Evolutionary conservation across 1,140 invertebrate species (phyloP), one percentile per base, ranked within the genome.

Genomic region (Drosophila subobscura): DNA sequence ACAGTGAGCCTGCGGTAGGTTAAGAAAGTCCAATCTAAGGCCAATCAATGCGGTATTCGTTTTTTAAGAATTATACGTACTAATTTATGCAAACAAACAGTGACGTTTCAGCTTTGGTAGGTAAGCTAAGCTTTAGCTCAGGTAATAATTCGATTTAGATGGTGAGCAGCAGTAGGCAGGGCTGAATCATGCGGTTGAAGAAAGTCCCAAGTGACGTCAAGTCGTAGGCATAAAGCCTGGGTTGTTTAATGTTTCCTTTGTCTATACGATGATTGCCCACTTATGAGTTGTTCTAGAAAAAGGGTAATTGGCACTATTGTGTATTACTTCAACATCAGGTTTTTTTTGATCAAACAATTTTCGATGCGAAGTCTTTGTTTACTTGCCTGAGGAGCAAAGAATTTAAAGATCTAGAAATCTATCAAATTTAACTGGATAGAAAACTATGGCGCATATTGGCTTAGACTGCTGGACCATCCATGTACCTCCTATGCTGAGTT

Each of bases 271-370:
- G 51, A 67, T 76, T 67, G 55, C 40, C 72, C 63, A 75, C 44
- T 73, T 73, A 58, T 53, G 54, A 74, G 66, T 58, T 50, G 29
- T 44, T 70, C 66, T 56, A 27, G 37, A 37, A 70, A 25, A 33
- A 49, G 25, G 25, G 37, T 51, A 45, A 14, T 37, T 54, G 50
- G 12, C 45, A 27, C 57, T 59, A 20, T 20, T 20, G 16, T 58
- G 53, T 74, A 52, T 58, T 52, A 41, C 59, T 45, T 52, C 33
- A 54, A 49, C 68, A 74, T 75, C 53, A 59, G 72, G 72, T 75
- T 75, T 75, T 49, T 27, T 64, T 74, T 74, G 68, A 64, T 68
- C 50, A 67, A 68, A 68, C 33, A 68, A 14, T 47, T n/a, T 42
- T 68, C 47, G 47, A 68, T 56, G 51, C 23, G 20, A n/a, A 33